Conservation (phyloP, 1,140 invertebrate genomes). For the Paralvinella palmiformis region DNA sequence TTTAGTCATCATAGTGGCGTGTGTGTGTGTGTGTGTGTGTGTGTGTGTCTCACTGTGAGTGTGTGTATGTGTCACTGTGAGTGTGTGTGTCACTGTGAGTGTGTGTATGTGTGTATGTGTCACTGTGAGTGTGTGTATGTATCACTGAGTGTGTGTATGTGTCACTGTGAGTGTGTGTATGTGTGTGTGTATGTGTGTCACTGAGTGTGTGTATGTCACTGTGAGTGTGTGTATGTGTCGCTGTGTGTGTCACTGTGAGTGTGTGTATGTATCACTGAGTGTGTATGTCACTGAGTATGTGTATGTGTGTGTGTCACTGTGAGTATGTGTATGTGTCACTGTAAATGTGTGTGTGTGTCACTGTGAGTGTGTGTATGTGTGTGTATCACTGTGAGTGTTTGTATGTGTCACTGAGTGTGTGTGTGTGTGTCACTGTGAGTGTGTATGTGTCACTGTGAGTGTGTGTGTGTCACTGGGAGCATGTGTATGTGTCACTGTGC, state of each 20-base stretch:
- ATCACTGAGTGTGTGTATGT: slow-evolving; percentile 15
- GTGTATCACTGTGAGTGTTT: too few species aligned
- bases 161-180: slow-evolving; percentile 17
- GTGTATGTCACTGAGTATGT: too few species aligned
- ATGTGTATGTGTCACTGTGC: too few species aligned
- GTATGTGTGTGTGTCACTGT: too few species aligned
- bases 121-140: slow-evolving; percentile 14
- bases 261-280: not conserved
- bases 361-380: too few species aligned
- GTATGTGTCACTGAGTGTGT: too few species aligned
- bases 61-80: slow-evolving; percentile 21
- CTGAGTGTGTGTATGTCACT: slow-evolving; percentile 11
- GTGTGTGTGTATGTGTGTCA: slow-evolving; percentile 14
- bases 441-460: too few species aligned
- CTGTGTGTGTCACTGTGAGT: slow-evolving; percentile 15
- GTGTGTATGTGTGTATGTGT: slow-evolving; percentile 19
- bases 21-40: slow-evolving; percentile 19
- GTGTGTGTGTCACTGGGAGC: too few species aligned
- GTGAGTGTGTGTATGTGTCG: not conserved
- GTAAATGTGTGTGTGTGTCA: too few species aligned
- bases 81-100: slow-evolving; percentile 22
- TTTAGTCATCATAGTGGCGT: too few species aligned
- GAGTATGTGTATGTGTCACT: too few species aligned
- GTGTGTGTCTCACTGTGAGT: slow-evolving; percentile 17
- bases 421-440: too few species aligned